These are phyloP conservation scores for Hirtodrosophila confusa DNA, from an alignment of 2,888 invertebrate species.

Conservation along the genomic window DNA sequence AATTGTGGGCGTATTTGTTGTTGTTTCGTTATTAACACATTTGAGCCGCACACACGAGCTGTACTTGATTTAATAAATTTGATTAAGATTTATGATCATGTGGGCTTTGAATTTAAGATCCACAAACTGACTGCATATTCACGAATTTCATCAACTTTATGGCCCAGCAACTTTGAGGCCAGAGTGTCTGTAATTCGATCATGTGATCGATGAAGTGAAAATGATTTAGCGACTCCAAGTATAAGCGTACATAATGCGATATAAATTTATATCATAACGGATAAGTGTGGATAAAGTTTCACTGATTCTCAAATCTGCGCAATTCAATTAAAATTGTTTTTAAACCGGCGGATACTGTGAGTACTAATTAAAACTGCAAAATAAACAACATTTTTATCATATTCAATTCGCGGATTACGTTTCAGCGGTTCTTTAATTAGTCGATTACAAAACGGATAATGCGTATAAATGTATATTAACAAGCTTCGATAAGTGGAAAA, in stretches of 20 bases:
- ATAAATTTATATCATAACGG: not conserved
- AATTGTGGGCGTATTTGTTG: constrained; percentile 71
- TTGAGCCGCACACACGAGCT: constrained; percentile 20
- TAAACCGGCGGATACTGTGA: no score
- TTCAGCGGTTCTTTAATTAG: no score
- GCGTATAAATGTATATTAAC: no score
- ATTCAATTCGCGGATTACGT: no score
- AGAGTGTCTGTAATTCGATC: constrained; percentile 17
- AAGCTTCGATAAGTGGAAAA: no score
- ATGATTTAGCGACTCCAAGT: constrained; percentile 7
- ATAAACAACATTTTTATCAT: no score
- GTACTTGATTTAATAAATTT: constrained; percentile 82
- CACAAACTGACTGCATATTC: constrained; percentile 17
- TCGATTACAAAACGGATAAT: no score
- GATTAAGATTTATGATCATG: constrained; percentile 78
- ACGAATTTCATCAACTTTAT: constrained; percentile 34
- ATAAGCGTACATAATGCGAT: constrained; percentile 4
- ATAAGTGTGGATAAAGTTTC: constrained; percentile 1
- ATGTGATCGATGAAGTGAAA: constrained; percentile 34
- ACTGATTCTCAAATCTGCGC: no score
- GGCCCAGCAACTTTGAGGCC: not conserved
- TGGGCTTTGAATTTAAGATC: constrained; percentile 45
- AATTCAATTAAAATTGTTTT: not conserved
- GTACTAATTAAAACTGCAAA: no score
- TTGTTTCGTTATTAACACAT: constrained; percentile 61